Evolutionary conservation across 2,888 invertebrate genomes (phyloP), one percentile per base, ranked within the genome.

Genomic region (Tetragnatha montana): DNA sequence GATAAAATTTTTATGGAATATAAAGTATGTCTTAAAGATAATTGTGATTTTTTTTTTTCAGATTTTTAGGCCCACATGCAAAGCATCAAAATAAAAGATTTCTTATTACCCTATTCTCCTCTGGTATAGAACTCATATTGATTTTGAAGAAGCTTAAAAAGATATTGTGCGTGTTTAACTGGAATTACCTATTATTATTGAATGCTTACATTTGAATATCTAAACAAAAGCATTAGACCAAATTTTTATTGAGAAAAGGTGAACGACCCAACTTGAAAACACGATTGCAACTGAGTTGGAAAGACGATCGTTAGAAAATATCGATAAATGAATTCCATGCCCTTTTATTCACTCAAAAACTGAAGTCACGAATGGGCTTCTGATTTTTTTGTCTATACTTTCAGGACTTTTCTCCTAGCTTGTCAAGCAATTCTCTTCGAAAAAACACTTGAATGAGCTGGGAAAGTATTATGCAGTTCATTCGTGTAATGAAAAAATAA

Each of bases 231-330:
- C 35, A 35, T 35, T 35, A 4, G 1, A 35, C 35, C 2, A 35
- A 35, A 2, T 35, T 60, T 60, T 60, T 17, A 60, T 60, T 74
- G 74, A 81, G 49, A 60, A 82, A 71, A 87, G 87, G 87, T 87
- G 81, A 87, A 87, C 82, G 87, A 87, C 87, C 71, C 14, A 51
- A 51, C 60, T 87, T 82, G 82, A 87, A 82, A 87, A 69, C 76
- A 81, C 81, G 76, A 76, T 82, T 82, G 68, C 60, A 51, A 22
- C 35, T 50, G 81, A 82, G 76, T 49, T 82, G 76, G 75, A 21
- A 76, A 35, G 22, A 68, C 19, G 78, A 60, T 69, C 69, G 76
- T 71, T 51, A 10, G 21, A 82, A 87, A 22, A 69, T 71, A 87
- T 87, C 87, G 87, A 81, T 87, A 87, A 82, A 87, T 51, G 70